phyloP scores from a whole-genome alignment of 2,113 vertebrate genomes.

The human region GRCh38 chr6:128614001-128614500 shows the following conservation, averaged over 20 bases:
- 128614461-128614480: no score
- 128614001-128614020: no score
- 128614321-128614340: not conserved
- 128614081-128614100: not conserved
- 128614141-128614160: not conserved
- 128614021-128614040: not conserved
- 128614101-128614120: not conserved
- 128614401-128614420: not conserved
- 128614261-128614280: not conserved
- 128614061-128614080: not conserved
- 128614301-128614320: not conserved
- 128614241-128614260: not conserved
- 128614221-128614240: not conserved
- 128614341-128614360: not conserved
- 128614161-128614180: not conserved
- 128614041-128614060: not conserved
- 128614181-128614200: not conserved
- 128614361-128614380: not conserved
- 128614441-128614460: no score
- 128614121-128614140: not conserved
- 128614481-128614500: no score
- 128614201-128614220: not conserved
- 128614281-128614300: not conserved
- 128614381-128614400: not conserved
- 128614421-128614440: not conserved